Conservation (phyloP, 2,888 invertebrate genomes). For the Apoderus coryli region DNA sequence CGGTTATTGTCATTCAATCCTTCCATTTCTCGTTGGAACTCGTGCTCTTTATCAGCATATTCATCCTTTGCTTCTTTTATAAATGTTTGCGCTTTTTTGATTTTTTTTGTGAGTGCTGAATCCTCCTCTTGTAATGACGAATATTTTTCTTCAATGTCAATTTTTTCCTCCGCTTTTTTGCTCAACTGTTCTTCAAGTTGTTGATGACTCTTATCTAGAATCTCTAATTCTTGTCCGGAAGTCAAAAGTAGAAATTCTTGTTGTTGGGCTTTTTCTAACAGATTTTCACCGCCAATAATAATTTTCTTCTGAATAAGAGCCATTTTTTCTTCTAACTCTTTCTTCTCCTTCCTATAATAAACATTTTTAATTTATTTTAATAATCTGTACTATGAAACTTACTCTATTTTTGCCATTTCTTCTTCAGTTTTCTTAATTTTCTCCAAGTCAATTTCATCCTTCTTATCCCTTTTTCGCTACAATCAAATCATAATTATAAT, state of each 20-base stretch:
- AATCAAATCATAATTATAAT: slow-evolving; percentile 32
- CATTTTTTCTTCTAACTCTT: slow-evolving; percentile 70
- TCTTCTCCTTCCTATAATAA: slow-evolving; percentile 50
- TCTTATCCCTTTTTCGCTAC: slow-evolving; percentile 20
- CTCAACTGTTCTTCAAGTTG: slow-evolving; percentile 67
- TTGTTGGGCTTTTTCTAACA: slow-evolving; percentile 90
- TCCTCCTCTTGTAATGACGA: slow-evolving; percentile 91
- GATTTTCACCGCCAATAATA: slow-evolving; percentile 93
- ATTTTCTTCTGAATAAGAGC: slow-evolving; percentile 88
- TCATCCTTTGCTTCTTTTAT: slow-evolving; percentile 77
- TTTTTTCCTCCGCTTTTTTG: slow-evolving; percentile 82
- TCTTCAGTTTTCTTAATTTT: slow-evolving; percentile 26
- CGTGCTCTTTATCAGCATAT: slow-evolving; percentile 74
- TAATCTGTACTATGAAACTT: slow-evolving; percentile 14
- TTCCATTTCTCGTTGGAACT: slow-evolving; percentile 95
- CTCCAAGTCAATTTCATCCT: slow-evolving; percentile 21
- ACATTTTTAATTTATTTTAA: slow-evolving; percentile 1
- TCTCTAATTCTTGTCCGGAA: slow-evolving; percentile 69
- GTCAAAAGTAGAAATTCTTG: slow-evolving; percentile 82
- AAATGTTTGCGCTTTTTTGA: slow-evolving; percentile 78
- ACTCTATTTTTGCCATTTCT: slow-evolving; percentile 31
- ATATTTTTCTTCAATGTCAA: slow-evolving; percentile 91
- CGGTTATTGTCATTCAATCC: slow-evolving; percentile 86
- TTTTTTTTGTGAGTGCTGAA: slow-evolving; percentile 79
- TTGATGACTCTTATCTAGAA: slow-evolving; percentile 63